phyloP scores from a whole-genome alignment of 37 sponge, comb jelly and placozoan genomes.

The Bolinopsis microptera region DNA sequence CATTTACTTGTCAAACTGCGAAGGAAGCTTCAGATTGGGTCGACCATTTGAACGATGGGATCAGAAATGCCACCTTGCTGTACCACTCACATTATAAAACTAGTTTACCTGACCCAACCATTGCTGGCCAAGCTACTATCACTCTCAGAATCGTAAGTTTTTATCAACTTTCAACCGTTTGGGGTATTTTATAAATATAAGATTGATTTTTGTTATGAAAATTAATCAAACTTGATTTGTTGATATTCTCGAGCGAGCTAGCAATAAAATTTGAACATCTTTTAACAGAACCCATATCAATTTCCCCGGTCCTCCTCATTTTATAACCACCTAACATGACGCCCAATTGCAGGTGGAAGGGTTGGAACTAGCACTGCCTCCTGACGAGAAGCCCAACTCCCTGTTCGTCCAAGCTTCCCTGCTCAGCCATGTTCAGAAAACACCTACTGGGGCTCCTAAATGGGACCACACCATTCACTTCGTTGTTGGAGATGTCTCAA shows the following conservation, averaged over 20 bases:
- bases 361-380: slow-evolving; percentile 39
- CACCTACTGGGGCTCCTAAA: slow-evolving; percentile 11
- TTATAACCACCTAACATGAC: no score
- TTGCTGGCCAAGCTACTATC: slow-evolving; percentile 40
- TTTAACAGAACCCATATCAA: no score
- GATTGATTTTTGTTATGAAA: no score
- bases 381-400: slow-evolving; percentile 18
- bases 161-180: no score
- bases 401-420: slow-evolving; percentile 42
- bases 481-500: not conserved
- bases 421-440: slow-evolving; percentile 34
- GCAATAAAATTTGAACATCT: no score
- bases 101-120: slow-evolving; percentile 19
- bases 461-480: slow-evolving; percentile 53
- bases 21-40: not conserved
- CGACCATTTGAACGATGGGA: slow-evolving; percentile 10
- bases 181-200: no score
- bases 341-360: slow-evolving; percentile 54
- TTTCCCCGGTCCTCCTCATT: no score
- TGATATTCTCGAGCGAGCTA: no score
- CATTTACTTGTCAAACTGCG: not conserved
- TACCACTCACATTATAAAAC: not conserved
- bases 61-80: slow-evolving; percentile 4
- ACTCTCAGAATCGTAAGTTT: slow-evolving; percentile 44
- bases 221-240: no score